These are phyloP conservation scores for Chloroceryle inda DNA, from an alignment of 2,797 vertebrate genomes.

Conservation along the genomic window DNA sequence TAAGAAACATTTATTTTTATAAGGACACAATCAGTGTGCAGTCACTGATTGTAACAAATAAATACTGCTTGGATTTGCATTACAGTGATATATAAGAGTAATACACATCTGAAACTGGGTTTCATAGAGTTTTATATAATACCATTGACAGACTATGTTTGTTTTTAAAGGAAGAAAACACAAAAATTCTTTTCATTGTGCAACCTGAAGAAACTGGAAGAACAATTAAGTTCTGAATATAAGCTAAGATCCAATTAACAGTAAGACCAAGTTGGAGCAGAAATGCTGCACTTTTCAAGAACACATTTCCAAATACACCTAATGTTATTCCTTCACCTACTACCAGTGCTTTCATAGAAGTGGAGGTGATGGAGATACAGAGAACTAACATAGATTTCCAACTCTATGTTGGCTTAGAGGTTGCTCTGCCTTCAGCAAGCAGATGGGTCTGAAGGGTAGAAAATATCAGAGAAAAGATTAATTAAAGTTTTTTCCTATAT, in stretches of 20 bases:
- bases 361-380: not conserved
- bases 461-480: not conserved
- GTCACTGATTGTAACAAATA: not conserved
- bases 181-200: not conserved
- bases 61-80: not conserved
- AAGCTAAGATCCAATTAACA: not conserved
- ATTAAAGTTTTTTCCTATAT: not conserved
- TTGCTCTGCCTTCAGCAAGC: not conserved
- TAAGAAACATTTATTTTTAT: constrained; percentile 27
- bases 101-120: not conserved
- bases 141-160: not conserved
- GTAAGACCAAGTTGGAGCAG: not conserved
- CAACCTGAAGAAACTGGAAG: not conserved
- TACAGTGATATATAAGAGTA: not conserved
- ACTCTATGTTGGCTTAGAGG: not conserved
- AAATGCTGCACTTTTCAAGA: not conserved
- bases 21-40: not conserved
- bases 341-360: not conserved
- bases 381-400: not conserved
- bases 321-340: not conserved
- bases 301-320: not conserved
- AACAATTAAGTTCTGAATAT: not conserved
- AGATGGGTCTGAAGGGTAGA: not conserved
- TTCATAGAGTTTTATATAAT: not conserved
- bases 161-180: not conserved